A percentile compares a stretch with the other conserved stretches of the same genome.
Evolutionary conservation across 2,113 vertebrate species (phyloP).

Genomic region (Heterochromis multidens): DNA sequence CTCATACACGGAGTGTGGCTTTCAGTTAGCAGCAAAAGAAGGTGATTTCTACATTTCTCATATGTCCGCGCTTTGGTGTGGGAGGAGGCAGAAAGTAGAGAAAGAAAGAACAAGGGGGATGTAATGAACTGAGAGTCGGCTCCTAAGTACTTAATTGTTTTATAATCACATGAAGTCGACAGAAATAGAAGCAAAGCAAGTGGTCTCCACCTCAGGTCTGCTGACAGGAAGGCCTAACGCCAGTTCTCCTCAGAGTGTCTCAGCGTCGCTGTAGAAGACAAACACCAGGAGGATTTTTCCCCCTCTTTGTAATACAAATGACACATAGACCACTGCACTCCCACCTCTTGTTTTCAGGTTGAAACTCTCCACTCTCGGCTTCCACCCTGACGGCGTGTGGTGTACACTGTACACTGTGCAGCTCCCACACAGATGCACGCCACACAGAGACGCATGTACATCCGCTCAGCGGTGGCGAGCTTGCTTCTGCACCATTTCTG

Average conservation of each 20-base stretch:
- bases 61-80: constrained; percentile 11
- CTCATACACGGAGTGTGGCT: constrained; percentile 31
- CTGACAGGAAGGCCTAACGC: constrained; percentile 39
- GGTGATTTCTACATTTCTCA: constrained; percentile 41
- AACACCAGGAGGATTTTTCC: neutral
- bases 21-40: constrained; percentile 41
- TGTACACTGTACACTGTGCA: constrained; percentile 40
- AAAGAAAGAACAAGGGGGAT: constrained; percentile 22
- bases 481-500: neutral
- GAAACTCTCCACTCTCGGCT: constrained; percentile 1
- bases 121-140: constrained; percentile 63
- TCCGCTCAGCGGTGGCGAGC: neutral
- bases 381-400: constrained; percentile 12
- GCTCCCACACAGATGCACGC: neutral
- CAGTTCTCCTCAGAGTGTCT: neutral
- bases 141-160: constrained; percentile 67
- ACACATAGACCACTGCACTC: neutral
- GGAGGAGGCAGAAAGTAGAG: constrained; percentile 22
- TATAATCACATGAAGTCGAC: constrained; percentile 65
- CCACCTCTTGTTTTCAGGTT: neutral
- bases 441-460: neutral
- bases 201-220: constrained; percentile 38
- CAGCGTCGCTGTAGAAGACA: neutral
- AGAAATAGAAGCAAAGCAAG: constrained; percentile 55
- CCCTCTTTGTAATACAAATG: neutral